A percentile compares a stretch with the other conserved stretches of the same genome.
These are phyloP conservation scores for Conistra vaccinii DNA, from an alignment of 2,888 invertebrate genomes.

Conservation along the genomic window DNA sequence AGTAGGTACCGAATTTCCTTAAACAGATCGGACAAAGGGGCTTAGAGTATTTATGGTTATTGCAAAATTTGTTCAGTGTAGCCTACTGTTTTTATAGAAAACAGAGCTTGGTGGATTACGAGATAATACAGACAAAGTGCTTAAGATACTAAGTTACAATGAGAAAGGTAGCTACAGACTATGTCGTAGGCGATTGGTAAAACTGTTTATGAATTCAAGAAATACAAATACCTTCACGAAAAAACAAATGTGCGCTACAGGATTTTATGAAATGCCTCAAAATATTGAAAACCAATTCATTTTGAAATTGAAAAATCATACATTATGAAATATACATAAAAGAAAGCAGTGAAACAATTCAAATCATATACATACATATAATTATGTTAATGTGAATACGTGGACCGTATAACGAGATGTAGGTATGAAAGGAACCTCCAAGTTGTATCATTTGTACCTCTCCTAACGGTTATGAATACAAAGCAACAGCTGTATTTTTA, in stretches of 20 bases:
- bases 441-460: conserved; percentile 29
- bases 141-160: conserved; percentile 5
- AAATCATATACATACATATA: not conserved
- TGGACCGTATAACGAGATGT: conserved; percentile 36
- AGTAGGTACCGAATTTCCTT: conserved; percentile 41
- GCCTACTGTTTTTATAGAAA: conserved; percentile 27
- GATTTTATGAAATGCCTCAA: not conserved
- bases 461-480: conserved; percentile 50
- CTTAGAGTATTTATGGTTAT: conserved; percentile 46
- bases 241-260: not conserved
- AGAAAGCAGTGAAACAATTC: conserved; percentile 18
- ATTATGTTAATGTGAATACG: conserved; percentile 31
- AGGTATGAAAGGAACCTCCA: conserved; percentile 7
- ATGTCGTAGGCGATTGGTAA: not conserved
- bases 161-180: not conserved
- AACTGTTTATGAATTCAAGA: not conserved
- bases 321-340: conserved; percentile 15
- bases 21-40: conserved; percentile 44
- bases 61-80: conserved; percentile 39
- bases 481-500: conserved; percentile 57
- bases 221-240: not conserved
- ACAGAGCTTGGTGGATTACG: conserved; percentile 16
- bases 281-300: not conserved
- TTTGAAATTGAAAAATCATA: not conserved
- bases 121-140: conserved; percentile 15